Percentiles rank a stretch among this genome's conserved stretches.
Evolutionary conservation across 2,797 vertebrate species (phyloP).

Genomic region (Lutra lutra): DNA sequence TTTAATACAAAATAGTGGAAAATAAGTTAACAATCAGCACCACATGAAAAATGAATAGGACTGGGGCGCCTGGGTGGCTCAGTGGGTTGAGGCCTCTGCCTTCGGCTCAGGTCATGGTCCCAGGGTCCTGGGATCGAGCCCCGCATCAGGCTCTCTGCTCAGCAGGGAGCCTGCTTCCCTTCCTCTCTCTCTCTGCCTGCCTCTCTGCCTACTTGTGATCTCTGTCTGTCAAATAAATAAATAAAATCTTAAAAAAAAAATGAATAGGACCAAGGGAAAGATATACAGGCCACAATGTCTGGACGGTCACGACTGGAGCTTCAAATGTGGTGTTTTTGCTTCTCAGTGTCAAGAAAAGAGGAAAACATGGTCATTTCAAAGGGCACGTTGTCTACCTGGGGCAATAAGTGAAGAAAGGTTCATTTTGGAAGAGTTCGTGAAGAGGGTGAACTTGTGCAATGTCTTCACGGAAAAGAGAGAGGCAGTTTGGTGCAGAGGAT

Average conservation of each 20-base stretch:
- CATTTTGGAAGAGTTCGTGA: neutral
- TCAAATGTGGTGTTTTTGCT: neutral
- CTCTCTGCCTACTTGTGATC: too few relatives aligned
- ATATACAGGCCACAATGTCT: too few relatives aligned
- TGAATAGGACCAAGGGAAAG: neutral
- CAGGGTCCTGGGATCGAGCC: too few relatives aligned
- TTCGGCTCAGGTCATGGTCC: too few relatives aligned
- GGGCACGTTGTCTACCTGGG: neutral
- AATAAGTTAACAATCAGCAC: neutral
- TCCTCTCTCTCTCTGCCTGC: too few relatives aligned
- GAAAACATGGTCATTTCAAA: neutral
- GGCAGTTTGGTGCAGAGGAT: neutral
- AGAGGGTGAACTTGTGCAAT: neutral
- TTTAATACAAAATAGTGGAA: neutral
- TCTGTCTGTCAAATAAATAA: too few relatives aligned
- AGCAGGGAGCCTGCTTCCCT: too few relatives aligned
- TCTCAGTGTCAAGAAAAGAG: neutral
- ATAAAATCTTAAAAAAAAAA: too few relatives aligned
- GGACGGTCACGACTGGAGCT: neutral
- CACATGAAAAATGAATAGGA: neutral
- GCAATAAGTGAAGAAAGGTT: neutral
- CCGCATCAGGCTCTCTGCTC: too few relatives aligned
- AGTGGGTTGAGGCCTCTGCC: too few relatives aligned
- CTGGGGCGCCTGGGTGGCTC: too few relatives aligned
- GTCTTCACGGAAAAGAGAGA: neutral